phyloP scores from a whole-genome alignment of 2,797 vertebrate species.

The Cynopterus sphinx region DNA sequence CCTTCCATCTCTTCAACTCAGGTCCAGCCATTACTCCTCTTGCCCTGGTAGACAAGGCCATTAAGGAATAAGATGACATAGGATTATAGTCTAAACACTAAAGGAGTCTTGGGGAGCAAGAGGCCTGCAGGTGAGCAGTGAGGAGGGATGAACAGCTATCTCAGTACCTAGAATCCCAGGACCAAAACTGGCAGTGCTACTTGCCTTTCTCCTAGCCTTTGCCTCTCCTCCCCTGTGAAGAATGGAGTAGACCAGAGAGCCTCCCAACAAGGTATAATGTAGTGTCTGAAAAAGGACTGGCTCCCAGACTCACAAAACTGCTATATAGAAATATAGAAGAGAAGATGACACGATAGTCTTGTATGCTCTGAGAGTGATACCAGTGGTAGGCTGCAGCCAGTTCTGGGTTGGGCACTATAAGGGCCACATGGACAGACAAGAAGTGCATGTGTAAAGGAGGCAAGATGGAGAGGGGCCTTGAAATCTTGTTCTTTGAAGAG shows the following conservation, averaged over 20 bases:
- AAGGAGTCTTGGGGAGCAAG: background rate
- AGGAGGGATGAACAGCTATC: background rate
- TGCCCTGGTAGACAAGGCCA: background rate
- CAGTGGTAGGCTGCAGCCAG: background rate
- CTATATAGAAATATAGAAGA: background rate
- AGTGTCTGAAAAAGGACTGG: slow-evolving; percentile 39
- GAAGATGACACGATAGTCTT: background rate
- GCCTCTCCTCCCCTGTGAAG: background rate
- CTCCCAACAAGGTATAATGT: background rate
- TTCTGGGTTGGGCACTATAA: background rate
- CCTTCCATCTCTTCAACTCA: background rate
- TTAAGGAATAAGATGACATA: slow-evolving; percentile 11
- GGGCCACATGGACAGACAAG: background rate
- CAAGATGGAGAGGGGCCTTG: background rate
- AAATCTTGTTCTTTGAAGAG: slow-evolving; percentile 13
- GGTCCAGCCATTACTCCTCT: background rate
- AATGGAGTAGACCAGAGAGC: background rate
- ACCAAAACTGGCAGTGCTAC: background rate
- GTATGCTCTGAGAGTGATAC: background rate
- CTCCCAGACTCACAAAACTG: background rate
- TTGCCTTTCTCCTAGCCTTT: background rate
- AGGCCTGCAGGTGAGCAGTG: background rate
- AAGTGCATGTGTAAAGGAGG: background rate
- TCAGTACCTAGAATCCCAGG: background rate
- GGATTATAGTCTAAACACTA: background rate